Evolutionary conservation across 2,888 invertebrate genomes (phyloP), one percentile per base, ranked within the genome.

Genomic region (Monopis laevigella): DNA sequence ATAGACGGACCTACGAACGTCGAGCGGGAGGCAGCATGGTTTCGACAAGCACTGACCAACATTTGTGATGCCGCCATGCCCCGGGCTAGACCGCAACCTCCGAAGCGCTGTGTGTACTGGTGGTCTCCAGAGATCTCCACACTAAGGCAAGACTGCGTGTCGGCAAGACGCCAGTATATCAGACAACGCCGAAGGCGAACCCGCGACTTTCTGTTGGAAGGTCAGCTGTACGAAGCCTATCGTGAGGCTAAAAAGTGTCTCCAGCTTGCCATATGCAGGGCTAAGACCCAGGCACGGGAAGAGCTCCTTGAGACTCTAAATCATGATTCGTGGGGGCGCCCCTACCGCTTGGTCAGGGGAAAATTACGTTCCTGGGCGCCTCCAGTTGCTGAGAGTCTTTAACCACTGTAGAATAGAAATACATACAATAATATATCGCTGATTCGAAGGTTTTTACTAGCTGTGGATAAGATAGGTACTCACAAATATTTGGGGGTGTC

Each of bases 61-160:
- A 27, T 49, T 1, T 49, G 50, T 30, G 47, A 50, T 11, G 43
- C 48, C 10, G 21, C 46, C 0, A 51, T 50, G 50, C 47, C 51
- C 1, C 30, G 50, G 2, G 21, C 40, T 2, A 26, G 17, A 2
- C 41, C 27, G 3, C 38, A 3, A 10, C 39, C 24, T 24, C 12
- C 39, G 12, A 21, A 14, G 24, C 26, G 24, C 3, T 13, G 7
- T 4, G 39, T 39, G 26, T 39, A 39, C 14, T 39, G 39, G 39
- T 24, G 39, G 39, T 39, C 39, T 3, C 12, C 2, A 18, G 13
- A 12, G 14, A 6, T 39, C n/a, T 24, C 39, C 3, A 4, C 24
- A 10, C 27, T 39, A 12, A 24, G 39, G 6, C 6, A 11, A 10
- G 12, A 26, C 7, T 39, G 39, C 24, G 39, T 16, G 7, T 13